phyloP scores from a whole-genome alignment of 1,140 invertebrate genomes.

The Listronotus bonariensis region DNA sequence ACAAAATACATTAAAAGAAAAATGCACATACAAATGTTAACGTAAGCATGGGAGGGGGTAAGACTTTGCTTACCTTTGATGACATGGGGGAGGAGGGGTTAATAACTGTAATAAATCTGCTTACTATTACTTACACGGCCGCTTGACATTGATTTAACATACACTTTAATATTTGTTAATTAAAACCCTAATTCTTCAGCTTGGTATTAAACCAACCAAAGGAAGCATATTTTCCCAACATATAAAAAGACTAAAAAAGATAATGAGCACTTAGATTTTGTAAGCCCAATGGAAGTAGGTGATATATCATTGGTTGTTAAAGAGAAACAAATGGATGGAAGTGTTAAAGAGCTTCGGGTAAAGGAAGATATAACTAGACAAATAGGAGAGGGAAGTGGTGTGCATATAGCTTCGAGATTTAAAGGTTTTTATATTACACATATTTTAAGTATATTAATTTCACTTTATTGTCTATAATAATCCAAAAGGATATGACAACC shows the following conservation, averaged over 20 bases:
- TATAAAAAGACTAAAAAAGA: slow-evolving; percentile 46
- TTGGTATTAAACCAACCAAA: slow-evolving; percentile 39
- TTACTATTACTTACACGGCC: too few species aligned
- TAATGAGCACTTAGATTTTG: background rate
- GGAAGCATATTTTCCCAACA: slow-evolving; percentile 57
- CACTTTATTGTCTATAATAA: too few species aligned
- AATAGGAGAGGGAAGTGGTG: background rate
- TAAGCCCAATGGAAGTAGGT: background rate
- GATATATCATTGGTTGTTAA: slow-evolving; percentile 14
- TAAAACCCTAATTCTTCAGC: slow-evolving; percentile 42
- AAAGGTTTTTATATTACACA: background rate
- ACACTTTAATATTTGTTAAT: too few species aligned
- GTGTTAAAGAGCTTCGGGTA: background rate
- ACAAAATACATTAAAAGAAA: too few species aligned
- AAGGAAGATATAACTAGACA: slow-evolving; percentile 6
- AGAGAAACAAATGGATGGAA: slow-evolving; percentile 3
- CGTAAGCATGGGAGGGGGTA: too few species aligned
- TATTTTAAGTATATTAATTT: background rate
- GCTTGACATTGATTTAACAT: too few species aligned
- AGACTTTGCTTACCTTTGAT: too few species aligned
- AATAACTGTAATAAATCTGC: too few species aligned
- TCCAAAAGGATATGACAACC: too few species aligned
- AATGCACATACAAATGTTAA: too few species aligned
- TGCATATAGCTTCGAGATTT: too few species aligned
- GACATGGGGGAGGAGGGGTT: too few species aligned